phyloP scores from a whole-genome alignment of 2,797 vertebrate species.

The Cyclura pinguis region DNA sequence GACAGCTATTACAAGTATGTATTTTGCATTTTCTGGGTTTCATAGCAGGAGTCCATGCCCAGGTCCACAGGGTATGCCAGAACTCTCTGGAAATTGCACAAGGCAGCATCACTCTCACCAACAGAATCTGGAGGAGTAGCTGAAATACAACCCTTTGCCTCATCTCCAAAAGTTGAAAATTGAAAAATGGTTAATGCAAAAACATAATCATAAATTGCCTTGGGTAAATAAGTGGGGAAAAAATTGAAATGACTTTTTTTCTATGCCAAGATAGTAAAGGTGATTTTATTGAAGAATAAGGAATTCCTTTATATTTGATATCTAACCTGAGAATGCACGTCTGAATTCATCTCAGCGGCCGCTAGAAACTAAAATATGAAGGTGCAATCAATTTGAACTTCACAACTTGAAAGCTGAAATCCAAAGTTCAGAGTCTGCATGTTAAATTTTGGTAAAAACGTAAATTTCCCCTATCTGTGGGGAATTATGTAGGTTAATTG shows the following conservation, averaged over 20 bases:
- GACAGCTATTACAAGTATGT: conserved; percentile 91
- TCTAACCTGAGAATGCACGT: background rate
- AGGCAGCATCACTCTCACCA: conserved; percentile 45
- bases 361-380: background rate
- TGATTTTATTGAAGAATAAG: conserved; percentile 50
- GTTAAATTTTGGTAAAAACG: background rate
- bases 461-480: background rate
- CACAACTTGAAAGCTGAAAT: background rate
- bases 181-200: conserved; percentile 58
- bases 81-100: conserved; percentile 28
- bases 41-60: conserved; percentile 13
- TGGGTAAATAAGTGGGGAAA: conserved; percentile 60
- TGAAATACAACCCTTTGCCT: background rate
- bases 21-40: conserved; percentile 49
- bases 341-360: background rate
- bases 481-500: background rate
- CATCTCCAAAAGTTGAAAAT: conserved; percentile 55
- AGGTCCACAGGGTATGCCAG: conserved; percentile 3
- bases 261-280: conserved; percentile 74
- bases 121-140: background rate
- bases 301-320: background rate
- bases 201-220: conserved; percentile 57
- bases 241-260: conserved; percentile 57
- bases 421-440: background rate
- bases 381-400: background rate